Evolutionary conservation across 2,888 invertebrate species (phyloP), one percentile per base, ranked within the genome.

Genomic region (Carcina quercana): DNA sequence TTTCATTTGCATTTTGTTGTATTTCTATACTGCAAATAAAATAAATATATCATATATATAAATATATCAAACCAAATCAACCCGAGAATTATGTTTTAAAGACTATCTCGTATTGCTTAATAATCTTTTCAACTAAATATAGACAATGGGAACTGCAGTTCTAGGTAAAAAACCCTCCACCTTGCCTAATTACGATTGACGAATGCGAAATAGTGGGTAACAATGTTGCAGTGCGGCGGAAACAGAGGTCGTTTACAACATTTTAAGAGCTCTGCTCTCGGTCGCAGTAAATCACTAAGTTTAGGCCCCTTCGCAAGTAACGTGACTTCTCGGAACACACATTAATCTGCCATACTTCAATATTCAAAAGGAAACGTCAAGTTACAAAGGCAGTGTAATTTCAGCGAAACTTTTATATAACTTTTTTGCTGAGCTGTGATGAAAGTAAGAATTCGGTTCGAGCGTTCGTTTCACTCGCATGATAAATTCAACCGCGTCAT

Each of bases 201-300:
- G 34, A n/a, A n/a, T n/a, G 26, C 36, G 42, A 44, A 46, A 43
- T 34, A 44, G 45, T 43, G 33, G 38, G 32, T 33, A 37, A 36
- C 80, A 79, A 48, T 74, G 80, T 80, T 78, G 79, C 75, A 43
- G 46, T 50, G 53, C 69, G 61, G 66, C 80, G 82, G 80, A 82
- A 80, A 79, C 76, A 74, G 72, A 68, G 57, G 67, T 74, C 63
- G 74, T 82, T 82, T 80, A 80, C 76, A 80, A 78, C 80, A 79
- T 83, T 83, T 82, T 82, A 82, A 80, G 72, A 70, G 61, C 72
- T 40, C 58, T 53, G 59, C 56, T 59, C n/a, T n/a, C 69, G 67
- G 65, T 57, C 65, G 76, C 71, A 65, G 75, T 83, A 83, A 82
- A 83, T 83, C 82, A 82, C 59, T 47, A 59, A 59, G 62, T 68